Base-by-base conservation (phyloP, 1,140 invertebrate species). In the Conus betulinus region DNA sequence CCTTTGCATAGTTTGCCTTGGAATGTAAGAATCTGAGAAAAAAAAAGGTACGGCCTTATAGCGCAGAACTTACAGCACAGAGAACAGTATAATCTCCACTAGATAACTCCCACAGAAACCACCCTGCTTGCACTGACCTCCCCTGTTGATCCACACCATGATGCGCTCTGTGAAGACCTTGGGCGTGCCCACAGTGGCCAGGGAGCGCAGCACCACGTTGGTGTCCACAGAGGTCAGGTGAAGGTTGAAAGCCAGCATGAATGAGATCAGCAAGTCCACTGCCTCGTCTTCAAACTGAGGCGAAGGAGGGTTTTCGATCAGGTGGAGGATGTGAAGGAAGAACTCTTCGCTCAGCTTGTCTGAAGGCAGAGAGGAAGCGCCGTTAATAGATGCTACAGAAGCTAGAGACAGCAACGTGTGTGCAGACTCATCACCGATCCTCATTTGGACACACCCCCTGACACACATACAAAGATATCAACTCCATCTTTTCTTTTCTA, bases 151-250 rank as follows among this genome's bases (percentile, higher is more conserved):
- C 81, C 98, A 95, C 17, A 98, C 95, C 84, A 99, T 96, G 39
- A 98, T 96, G 95, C 98, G 98, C 94, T 99, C 98, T 20, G 98
- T 98, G 90, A 99, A 98, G 15, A 96, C 97, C 95, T 98, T 98
- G 5, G 97, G 97, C 76, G 97, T 96, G 79, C 96, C 96, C 89
- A 96, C 95, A 63, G 97, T 96, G 89, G 97, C 96, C 85, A 99
- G 95, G 0, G 97, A 97, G 90, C 97, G 96, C 39, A 99, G 95
- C 10, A 98, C 96, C 10, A 98, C 95, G 95, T 98, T 98, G 15
- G 96, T 94, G 25, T 95, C 93, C 55, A 94, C 94, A 52, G 94
- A 94, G 53, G 23, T 23, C 93, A 98, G 98, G 94, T 99, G 98
- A 25, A 99, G 96, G 96, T 99, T 99, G 93, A 98, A 98, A 0